Evolutionary conservation across 2,113 vertebrate species (phyloP).

Genomic region (Stercorarius parasiticus): DNA sequence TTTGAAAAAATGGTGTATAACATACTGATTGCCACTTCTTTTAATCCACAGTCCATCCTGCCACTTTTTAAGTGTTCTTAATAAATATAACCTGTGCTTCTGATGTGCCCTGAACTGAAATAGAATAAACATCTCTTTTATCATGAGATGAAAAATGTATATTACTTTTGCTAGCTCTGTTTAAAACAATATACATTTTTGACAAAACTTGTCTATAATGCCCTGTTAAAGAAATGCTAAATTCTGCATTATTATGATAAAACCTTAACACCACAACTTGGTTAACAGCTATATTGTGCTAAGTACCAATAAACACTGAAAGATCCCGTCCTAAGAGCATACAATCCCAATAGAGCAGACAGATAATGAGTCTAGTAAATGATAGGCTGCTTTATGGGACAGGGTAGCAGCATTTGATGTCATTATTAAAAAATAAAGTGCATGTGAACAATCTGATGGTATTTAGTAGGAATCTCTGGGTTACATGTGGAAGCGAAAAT

Average conservation of each 20-base stretch:
- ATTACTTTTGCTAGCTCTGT: neutral
- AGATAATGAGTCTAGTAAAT: neutral
- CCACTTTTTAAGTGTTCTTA: neutral
- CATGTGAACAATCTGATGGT: neutral
- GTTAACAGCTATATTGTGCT: neutral
- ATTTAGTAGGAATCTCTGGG: neutral
- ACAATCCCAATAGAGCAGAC: neutral
- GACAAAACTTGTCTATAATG: neutral
- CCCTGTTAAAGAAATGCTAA: neutral
- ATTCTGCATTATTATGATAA: neutral
- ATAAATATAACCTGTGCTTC: neutral
- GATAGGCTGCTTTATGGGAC: neutral
- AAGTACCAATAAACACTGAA: neutral
- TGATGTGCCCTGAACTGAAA: neutral
- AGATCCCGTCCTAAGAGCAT: neutral
- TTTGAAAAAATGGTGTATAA: neutral
- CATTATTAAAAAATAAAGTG: neutral
- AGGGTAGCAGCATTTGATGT: neutral
- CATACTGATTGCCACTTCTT: neutral
- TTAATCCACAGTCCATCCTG: neutral
- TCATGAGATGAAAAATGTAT: neutral
- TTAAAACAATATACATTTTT: neutral
- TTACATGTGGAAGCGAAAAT: neutral
- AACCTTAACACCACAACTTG: neutral
- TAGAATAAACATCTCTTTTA: neutral